A percentile compares a stretch with the other conserved stretches of the same genome.
Conservation (phyloP, 2,888 invertebrate species). For the Polyommatus icarus region DNA sequence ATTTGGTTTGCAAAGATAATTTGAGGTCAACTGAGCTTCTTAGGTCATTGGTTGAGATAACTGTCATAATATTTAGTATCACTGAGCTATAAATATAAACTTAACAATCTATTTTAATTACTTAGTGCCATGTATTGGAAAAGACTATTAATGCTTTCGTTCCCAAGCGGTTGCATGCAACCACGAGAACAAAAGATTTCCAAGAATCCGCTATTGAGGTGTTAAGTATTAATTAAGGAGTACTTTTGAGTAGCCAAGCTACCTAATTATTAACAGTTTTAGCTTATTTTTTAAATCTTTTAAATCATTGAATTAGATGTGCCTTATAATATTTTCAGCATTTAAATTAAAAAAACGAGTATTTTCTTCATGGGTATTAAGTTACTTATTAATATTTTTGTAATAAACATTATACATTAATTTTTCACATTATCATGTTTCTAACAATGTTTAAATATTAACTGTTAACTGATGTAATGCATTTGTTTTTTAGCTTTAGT, state of each 20-base stretch:
- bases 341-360: background rate
- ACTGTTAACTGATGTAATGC: constrained; percentile 27
- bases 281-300: background rate
- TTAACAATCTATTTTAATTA: constrained; percentile 29
- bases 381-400: background rate
- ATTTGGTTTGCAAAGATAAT: constrained; percentile 68
- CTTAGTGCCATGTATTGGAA: background rate
- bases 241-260: background rate
- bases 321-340: background rate
- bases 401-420: background rate
- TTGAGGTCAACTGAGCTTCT: constrained; percentile 68
- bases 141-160: background rate
- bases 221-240: too few relatives aligned
- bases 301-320: background rate
- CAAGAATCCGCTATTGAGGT: too few relatives aligned
- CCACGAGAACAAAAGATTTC: too few relatives aligned
- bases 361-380: background rate
- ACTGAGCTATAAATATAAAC: constrained; percentile 34
- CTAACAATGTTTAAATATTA: constrained; percentile 9
- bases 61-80: constrained; percentile 54
- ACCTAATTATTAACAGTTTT: background rate
- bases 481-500: constrained; percentile 27
- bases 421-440: background rate
- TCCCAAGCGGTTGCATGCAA: too few relatives aligned
- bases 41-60: constrained; percentile 74